phyloP scores from a whole-genome alignment of 2,113 vertebrate species.

The Daubentonia madagascariensis region DNA sequence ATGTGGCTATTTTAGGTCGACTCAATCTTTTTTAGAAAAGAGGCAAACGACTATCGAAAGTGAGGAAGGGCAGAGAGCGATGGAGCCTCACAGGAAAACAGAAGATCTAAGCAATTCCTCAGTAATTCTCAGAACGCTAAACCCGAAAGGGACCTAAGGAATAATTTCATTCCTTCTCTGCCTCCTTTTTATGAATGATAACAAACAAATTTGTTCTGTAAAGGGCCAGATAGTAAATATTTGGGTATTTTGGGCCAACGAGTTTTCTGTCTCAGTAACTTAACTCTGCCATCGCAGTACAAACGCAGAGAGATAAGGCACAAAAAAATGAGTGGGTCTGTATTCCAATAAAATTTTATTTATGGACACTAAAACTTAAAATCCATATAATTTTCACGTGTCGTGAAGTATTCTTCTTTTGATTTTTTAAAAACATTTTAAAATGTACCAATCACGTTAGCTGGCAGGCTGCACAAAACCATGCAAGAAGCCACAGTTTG shows the following conservation, averaged over 20 bases:
- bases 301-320: neutral
- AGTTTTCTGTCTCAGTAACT: neutral
- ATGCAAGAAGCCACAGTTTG: neutral
- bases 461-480: neutral
- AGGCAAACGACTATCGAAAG: neutral
- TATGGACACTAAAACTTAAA: neutral
- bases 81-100: neutral
- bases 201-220: neutral
- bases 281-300: neutral
- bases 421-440: neutral
- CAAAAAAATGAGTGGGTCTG: neutral
- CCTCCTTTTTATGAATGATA: neutral
- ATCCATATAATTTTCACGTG: neutral
- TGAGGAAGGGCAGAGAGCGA: neutral
- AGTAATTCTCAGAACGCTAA: neutral
- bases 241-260: neutral
- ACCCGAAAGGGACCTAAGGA: neutral
- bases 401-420: neutral
- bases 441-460: neutral
- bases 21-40: neutral
- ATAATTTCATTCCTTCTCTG: neutral
- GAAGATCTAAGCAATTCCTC: neutral
- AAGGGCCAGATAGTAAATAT: neutral
- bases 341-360: slow-evolving; percentile 23
- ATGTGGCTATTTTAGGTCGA: neutral